phyloP scores from a whole-genome alignment of 35 echinoderm and acorn worm genomes.

The Lytechinus pictus region DNA sequence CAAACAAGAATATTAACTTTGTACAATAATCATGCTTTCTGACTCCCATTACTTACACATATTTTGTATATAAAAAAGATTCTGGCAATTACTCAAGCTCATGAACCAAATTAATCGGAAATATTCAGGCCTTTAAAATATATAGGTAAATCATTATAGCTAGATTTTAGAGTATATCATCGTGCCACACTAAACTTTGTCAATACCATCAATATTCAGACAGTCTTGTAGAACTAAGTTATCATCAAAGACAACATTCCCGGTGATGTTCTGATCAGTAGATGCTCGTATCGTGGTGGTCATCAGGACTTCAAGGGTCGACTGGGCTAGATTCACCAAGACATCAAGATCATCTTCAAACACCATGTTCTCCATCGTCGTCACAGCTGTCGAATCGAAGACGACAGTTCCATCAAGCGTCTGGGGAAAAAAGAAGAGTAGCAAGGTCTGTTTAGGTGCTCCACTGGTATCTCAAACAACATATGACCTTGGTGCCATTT shows the following conservation, averaged over 20 bases:
- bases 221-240: slow-evolving; percentile 7
- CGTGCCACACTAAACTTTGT: background rate
- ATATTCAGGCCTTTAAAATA: too few relatives aligned
- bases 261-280: slow-evolving; percentile 38
- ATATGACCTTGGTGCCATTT: too few relatives aligned
- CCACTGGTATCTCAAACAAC: too few relatives aligned
- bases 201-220: slow-evolving; percentile 26
- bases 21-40: background rate
- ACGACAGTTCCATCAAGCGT: background rate
- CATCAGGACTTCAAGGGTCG: background rate
- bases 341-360: slow-evolving; percentile 36
- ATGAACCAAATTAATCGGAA: background rate
- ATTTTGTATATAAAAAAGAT: too few relatives aligned
- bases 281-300: background rate
- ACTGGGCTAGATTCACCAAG: slow-evolving; percentile 1
- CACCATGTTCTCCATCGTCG: background rate
- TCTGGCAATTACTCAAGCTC: too few relatives aligned
- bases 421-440: background rate
- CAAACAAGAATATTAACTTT: background rate
- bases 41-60: too few relatives aligned
- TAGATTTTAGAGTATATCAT: too few relatives aligned
- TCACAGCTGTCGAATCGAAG: background rate
- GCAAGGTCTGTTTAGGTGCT: too few relatives aligned
- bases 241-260: slow-evolving; percentile 43
- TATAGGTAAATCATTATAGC: too few relatives aligned